Percentiles rank a stretch among this genome's conserved stretches.
Conservation (phyloP, 2,888 invertebrate genomes). For the Hartigia nigra region DNA sequence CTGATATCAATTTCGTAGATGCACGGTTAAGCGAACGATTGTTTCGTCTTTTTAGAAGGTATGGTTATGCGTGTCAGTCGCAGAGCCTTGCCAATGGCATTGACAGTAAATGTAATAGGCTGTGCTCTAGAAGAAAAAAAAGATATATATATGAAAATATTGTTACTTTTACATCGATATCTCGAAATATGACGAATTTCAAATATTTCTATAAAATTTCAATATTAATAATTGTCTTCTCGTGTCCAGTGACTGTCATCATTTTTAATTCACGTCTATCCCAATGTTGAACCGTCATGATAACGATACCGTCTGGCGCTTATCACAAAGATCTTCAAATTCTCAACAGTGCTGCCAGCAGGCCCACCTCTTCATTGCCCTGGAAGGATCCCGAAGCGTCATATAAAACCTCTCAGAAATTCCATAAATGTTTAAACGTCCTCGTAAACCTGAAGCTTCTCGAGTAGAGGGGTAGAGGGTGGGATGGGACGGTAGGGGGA, state of each 20-base stretch:
- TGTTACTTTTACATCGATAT: too few species aligned
- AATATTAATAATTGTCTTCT: not conserved
- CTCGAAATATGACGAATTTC: too few species aligned
- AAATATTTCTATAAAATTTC: too few species aligned
- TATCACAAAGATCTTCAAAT: slow-evolving; percentile 29
- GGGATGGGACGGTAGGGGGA: not conserved
- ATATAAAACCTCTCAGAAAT: slow-evolving; percentile 48
- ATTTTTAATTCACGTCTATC: not conserved
- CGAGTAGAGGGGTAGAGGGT: slow-evolving; percentile 17
- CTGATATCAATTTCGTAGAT: not conserved
- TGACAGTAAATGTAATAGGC: not conserved
- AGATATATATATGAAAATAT: too few species aligned
- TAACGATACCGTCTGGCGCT: slow-evolving; percentile 42
- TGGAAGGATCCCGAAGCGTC: slow-evolving; percentile 17
- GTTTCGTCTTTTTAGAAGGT: not conserved
- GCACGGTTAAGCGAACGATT: not conserved
- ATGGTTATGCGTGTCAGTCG: not conserved
- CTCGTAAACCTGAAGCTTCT: slow-evolving; percentile 44
- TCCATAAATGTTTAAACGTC: slow-evolving; percentile 54
- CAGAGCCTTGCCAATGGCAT: not conserved
- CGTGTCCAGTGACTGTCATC: not conserved
- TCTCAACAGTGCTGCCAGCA: not conserved
- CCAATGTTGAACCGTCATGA: slow-evolving; percentile 9
- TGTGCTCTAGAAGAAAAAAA: too few species aligned
- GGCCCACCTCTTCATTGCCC: slow-evolving; percentile 19